A percentile compares a stretch with the other conserved stretches of the same genome.
phyloP scores from a whole-genome alignment of 2,113 vertebrate genomes.

The Mormoops blainvillei region DNA sequence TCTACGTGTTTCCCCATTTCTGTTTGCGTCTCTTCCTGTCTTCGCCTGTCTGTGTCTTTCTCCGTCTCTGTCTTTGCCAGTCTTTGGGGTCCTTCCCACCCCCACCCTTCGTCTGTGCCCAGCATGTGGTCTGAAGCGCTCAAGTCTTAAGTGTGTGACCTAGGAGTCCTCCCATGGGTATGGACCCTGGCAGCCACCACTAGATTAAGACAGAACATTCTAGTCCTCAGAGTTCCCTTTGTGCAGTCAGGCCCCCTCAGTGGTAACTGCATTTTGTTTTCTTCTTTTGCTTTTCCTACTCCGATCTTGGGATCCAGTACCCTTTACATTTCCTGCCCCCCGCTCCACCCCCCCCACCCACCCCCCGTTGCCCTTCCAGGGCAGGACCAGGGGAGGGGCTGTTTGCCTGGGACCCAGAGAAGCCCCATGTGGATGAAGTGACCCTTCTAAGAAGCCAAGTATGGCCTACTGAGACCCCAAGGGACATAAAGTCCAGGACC shows the following conservation, averaged over 20 bases:
- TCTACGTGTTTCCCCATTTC: neutral
- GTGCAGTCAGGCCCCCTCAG: neutral
- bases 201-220: neutral
- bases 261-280: neutral
- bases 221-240: neutral
- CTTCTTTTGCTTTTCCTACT: neutral
- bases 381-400: neutral
- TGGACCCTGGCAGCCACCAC: neutral
- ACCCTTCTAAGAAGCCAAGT: neutral
- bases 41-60: neutral
- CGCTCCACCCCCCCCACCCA: no score
- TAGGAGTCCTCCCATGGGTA: neutral
- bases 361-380: neutral
- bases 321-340: no score
- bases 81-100: neutral
- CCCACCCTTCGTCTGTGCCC: no score
- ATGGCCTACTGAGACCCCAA: fast-evolving
- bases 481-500: neutral
- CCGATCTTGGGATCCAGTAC: neutral
- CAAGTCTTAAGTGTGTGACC: neutral
- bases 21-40: neutral
- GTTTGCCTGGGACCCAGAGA: neutral
- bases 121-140: neutral
- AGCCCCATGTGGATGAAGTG: neutral
- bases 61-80: neutral